Evolutionary conservation across 2,113 vertebrate species (phyloP).

Genomic region (Hypanus sabinus): DNA sequence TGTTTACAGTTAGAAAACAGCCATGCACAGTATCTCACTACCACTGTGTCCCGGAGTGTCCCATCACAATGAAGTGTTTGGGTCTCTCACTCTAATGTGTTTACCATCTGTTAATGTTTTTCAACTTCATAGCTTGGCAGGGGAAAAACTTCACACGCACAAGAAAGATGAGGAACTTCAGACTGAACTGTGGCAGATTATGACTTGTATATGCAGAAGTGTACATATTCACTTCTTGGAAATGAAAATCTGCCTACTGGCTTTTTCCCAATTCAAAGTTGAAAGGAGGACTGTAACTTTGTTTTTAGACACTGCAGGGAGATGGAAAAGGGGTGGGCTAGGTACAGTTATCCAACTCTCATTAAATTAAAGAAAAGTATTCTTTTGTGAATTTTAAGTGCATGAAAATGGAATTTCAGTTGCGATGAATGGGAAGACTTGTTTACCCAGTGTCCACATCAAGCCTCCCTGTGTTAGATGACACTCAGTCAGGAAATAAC

Average conservation of each 20-base stretch:
- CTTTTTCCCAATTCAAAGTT: background rate
- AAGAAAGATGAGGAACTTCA: background rate
- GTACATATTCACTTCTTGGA: background rate
- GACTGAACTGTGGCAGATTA: background rate
- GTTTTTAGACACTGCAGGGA: background rate
- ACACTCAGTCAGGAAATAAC: too few relatives aligned
- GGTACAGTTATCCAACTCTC: background rate
- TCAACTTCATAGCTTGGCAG: background rate
- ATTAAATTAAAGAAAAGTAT: background rate
- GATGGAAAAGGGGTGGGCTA: background rate
- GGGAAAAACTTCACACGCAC: background rate
- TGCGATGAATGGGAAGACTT: background rate
- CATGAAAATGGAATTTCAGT: background rate
- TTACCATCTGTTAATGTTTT: constrained; percentile 26
- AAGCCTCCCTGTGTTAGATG: too few relatives aligned
- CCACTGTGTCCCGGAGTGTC: background rate
- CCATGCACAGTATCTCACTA: background rate
- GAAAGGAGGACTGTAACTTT: background rate
- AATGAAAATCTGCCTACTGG: background rate
- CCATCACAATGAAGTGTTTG: background rate
- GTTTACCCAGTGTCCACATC: background rate
- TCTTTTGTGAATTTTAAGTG: background rate
- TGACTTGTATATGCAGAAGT: background rate
- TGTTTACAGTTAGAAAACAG: background rate
- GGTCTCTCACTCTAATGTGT: background rate